A percentile compares a stretch with the other conserved stretches of the same genome.
phyloP scores from a whole-genome alignment of 92 coral and sea anemone species.

The Epizoanthus stellaris region DNA sequence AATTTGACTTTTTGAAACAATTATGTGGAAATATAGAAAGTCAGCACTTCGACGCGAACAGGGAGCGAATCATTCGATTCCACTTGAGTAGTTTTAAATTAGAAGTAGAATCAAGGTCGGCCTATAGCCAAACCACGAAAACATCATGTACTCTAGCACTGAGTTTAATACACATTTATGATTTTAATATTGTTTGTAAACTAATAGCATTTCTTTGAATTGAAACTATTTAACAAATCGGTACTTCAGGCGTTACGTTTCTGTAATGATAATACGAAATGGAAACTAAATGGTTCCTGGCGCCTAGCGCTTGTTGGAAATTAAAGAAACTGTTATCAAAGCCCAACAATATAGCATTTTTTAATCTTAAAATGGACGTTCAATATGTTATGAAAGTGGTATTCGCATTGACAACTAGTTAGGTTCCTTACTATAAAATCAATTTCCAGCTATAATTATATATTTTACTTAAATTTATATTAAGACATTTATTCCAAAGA shows the following conservation, averaged over 20 bases:
- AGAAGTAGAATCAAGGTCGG: constrained; percentile 3
- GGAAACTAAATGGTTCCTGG: constrained; percentile 12
- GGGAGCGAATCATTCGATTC: too few relatives aligned
- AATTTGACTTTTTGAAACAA: background rate
- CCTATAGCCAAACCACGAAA: constrained; percentile 8
- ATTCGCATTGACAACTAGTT: background rate
- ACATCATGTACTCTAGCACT: background rate
- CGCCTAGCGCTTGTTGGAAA: background rate
- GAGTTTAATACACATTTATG: constrained; percentile 13
- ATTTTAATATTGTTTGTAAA: constrained; percentile 12
- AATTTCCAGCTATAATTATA: background rate
- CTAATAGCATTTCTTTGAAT: constrained; percentile 36
- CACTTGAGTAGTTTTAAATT: background rate
- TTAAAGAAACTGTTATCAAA: background rate
- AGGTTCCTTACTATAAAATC: too few relatives aligned
- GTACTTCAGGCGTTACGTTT: background rate
- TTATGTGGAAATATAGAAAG: too few relatives aligned
- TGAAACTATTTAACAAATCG: constrained; percentile 36
- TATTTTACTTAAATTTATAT: too few relatives aligned
- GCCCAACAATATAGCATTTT: background rate
- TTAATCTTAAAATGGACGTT: background rate
- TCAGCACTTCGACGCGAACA: too few relatives aligned
- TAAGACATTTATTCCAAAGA: background rate
- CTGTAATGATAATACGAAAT: background rate
- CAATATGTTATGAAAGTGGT: background rate